Base-by-base conservation (phyloP, 2,888 invertebrate genomes). In the Tricholauxania praeusta region DNA sequence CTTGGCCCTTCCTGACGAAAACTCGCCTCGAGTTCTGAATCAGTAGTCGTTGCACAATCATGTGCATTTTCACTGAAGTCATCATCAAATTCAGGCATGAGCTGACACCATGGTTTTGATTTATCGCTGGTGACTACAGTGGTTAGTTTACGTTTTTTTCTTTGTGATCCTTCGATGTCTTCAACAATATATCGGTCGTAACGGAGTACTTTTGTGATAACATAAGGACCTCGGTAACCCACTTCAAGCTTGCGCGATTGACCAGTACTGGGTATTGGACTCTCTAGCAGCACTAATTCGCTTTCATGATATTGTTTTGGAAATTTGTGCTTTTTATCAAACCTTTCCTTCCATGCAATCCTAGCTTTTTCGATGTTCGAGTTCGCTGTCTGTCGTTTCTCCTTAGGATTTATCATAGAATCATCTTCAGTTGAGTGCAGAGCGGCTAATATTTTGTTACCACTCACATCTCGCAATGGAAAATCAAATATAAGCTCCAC, bases 401-500 rank as follows among this genome's bases (percentile, higher is more conserved):
- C 62, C 14, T 12, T 72, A 17, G 17, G n/a, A 12, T 49, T 53
- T 17, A 22, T 15, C 2, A 12, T 39, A 22, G 53, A 57, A 15
- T 39, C 51, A 14, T 5, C 12, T 12, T 70, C 68, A 2, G 22
- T 22, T 22, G 71, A 55, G 22, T 71, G 60, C 12, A 75, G 15
- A 1, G 74, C 74, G 22, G 69, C 51, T 12, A 75, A 51, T 10
- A 76, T 10, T 59, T 72, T 71, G 53, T 75, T 77, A 12, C 39
- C 51, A 48, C 72, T 74, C 5, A 76, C 66, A 17, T 76, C 71
- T 14, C 72, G 66, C 12, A 71, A 12, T 10, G 74, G 72, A 67
- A 77, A 79, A 72, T 78, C 76, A 55, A 75, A 79, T 12, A 78
- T 68, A 6, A 78, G 19, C 12, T 78, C 74, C 1, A 75, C 77